phyloP scores from a whole-genome alignment of 2,888 invertebrate genomes.

The Serrognathus titanus region DNA sequence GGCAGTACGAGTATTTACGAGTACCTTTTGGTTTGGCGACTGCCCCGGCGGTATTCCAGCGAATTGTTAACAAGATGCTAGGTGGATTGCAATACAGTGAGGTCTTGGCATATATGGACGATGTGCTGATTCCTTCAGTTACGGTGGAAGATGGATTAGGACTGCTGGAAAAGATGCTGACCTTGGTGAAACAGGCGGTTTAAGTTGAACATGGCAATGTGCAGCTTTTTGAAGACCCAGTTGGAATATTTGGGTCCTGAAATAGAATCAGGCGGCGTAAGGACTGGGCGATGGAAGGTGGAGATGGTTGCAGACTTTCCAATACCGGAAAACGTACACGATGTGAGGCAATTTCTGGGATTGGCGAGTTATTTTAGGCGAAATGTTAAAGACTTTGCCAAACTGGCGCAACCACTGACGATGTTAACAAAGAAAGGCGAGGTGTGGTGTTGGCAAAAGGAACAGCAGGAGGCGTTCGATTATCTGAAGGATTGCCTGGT shows the following conservation, averaged over 20 bases:
- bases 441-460: slow-evolving; percentile 20
- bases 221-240: slow-evolving; percentile 32
- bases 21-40: slow-evolving; percentile 8
- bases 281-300: background rate
- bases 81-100: slow-evolving; percentile 16
- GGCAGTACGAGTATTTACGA: slow-evolving; percentile 10
- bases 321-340: background rate
- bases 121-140: slow-evolving; percentile 21
- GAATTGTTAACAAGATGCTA: slow-evolving; percentile 25
- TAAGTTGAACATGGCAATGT: slow-evolving; percentile 38
- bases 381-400: slow-evolving; percentile 3
- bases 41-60: slow-evolving; percentile 8
- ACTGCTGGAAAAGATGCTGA: slow-evolving; percentile 29
- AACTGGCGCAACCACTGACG: no score
- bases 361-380: slow-evolving; percentile 10
- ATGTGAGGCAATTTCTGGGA: slow-evolving; percentile 3
- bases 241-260: slow-evolving; percentile 3
- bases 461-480: slow-evolving; percentile 19
- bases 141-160: slow-evolving; percentile 27
- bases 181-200: slow-evolving; percentile 27
- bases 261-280: background rate
- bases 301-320: background rate
- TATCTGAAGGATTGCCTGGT: slow-evolving; percentile 19
- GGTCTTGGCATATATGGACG: slow-evolving; percentile 15
- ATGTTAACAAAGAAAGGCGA: slow-evolving; percentile 19